phyloP scores from a whole-genome alignment of 2,888 invertebrate genomes.

The Drosophila subsilvestris region DNA sequence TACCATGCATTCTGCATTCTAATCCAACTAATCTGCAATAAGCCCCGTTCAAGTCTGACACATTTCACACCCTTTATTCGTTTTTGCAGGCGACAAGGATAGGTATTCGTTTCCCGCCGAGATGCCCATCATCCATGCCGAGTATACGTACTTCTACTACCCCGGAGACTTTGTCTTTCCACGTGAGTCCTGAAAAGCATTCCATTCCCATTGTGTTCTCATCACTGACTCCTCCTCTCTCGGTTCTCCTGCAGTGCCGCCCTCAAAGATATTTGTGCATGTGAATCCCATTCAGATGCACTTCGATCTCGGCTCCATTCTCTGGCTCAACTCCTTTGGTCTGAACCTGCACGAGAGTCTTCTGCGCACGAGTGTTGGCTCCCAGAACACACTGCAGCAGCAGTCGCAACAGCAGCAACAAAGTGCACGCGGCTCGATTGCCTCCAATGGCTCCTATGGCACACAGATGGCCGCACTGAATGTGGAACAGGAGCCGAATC shows the following conservation, averaged over 20 bases:
- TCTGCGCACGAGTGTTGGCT: constrained; percentile 85
- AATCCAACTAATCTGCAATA: neutral
- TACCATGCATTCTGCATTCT: constrained; percentile 16
- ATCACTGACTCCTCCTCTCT: no score
- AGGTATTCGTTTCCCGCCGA: constrained; percentile 94
- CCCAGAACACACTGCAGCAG: constrained; percentile 55
- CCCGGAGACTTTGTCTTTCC: constrained; percentile 95
- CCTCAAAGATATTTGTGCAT: constrained; percentile 95
- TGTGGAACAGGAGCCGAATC: constrained; percentile 78
- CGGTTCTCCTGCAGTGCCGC: constrained; percentile 90
- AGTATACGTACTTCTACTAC: constrained; percentile 98
- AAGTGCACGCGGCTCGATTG: constrained; percentile 57
- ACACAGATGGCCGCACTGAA: constrained; percentile 68
- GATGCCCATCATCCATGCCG: constrained; percentile 96
- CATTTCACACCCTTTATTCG: neutral
- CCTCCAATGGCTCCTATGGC: constrained; percentile 69
- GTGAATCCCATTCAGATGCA: constrained; percentile 95
- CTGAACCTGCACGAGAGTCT: constrained; percentile 93
- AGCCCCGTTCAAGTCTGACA: neutral
- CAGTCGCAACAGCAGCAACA: constrained; percentile 19
- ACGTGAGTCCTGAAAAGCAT: constrained; percentile 85
- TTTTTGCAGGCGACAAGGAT: constrained; percentile 88
- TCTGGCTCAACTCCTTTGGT: constrained; percentile 97
- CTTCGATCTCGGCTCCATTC: constrained; percentile 93
- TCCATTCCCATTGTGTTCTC: neutral